These are phyloP conservation scores for Apoda limacodes DNA, from an alignment of 2,888 invertebrate species.

Conservation along the genomic window DNA sequence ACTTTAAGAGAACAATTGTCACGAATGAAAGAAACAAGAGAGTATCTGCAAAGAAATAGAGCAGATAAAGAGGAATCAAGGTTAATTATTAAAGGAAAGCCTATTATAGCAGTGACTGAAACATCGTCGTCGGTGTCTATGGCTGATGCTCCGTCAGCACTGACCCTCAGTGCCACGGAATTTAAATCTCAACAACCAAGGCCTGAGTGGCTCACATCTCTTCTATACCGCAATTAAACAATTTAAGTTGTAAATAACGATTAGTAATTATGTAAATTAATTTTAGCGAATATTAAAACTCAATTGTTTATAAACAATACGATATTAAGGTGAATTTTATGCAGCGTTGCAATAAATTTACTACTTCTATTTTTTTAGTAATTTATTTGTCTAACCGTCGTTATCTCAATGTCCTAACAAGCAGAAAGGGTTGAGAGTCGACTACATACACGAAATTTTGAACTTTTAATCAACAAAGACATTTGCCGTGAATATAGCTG, in stretches of 20 bases:
- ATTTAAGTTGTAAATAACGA: constrained; percentile 25
- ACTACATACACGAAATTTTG: too few relatives aligned
- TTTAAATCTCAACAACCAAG: constrained; percentile 50
- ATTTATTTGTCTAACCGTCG: too few relatives aligned
- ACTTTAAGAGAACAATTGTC: constrained; percentile 81
- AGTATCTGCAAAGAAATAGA: constrained; percentile 68
- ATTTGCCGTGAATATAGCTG: too few relatives aligned
- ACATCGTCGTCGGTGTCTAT: constrained; percentile 53
- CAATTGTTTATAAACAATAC: constrained; percentile 6
- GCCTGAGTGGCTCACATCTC: constrained; percentile 56
- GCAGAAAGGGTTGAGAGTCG: too few relatives aligned
- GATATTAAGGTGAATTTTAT: not conserved
- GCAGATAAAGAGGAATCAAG: constrained; percentile 65
- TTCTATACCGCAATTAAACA: constrained; percentile 53
- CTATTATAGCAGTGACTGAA: constrained; percentile 61
- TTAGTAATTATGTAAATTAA: constrained; percentile 17
- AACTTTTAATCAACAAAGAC: too few relatives aligned
- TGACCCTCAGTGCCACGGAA: constrained; percentile 52
- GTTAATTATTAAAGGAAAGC: constrained; percentile 69
- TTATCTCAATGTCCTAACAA: too few relatives aligned
- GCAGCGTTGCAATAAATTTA: too few relatives aligned
- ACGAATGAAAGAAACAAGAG: constrained; percentile 84
- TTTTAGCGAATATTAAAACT: too few relatives aligned
- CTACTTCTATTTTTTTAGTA: too few relatives aligned
- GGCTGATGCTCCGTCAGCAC: constrained; percentile 51